These are phyloP conservation scores for Vimba vimba DNA, from an alignment of 2,113 vertebrate genomes.

Conservation along the genomic window DNA sequence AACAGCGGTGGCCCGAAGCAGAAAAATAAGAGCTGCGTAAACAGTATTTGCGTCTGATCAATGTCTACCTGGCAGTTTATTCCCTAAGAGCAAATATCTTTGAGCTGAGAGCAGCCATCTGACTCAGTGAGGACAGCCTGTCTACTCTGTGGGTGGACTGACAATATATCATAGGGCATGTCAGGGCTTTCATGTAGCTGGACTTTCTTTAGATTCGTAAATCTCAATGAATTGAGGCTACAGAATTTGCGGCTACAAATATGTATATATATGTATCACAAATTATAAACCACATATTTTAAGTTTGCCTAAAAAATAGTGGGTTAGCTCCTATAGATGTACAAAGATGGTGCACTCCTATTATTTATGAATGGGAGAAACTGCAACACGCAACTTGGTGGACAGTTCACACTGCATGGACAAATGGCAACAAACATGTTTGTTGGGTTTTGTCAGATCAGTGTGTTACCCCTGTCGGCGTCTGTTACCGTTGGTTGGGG, in stretches of 20 bases:
- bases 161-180: background rate
- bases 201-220: background rate
- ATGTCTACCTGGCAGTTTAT: slow-evolving; percentile 33
- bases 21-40: slow-evolving; percentile 27
- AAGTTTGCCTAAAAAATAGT: too few species aligned
- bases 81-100: slow-evolving; percentile 41
- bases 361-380: too few species aligned
- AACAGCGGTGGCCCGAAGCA: background rate
- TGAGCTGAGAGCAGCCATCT: background rate
- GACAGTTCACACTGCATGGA: too few species aligned
- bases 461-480: too few species aligned
- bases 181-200: background rate
- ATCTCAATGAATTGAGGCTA: background rate
- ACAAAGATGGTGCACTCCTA: too few species aligned
- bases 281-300: too few species aligned
- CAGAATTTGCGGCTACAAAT: background rate
- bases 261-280: background rate
- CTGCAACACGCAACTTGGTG: too few species aligned
- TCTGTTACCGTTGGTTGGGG: too few species aligned
- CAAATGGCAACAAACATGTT: too few species aligned
- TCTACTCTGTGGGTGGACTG: background rate
- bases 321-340: too few species aligned
- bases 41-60: slow-evolving; percentile 25
- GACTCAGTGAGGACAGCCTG: slow-evolving; percentile 14
- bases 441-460: too few species aligned